phyloP scores from a whole-genome alignment of 2,888 invertebrate genomes.

The Synergus itoensis region DNA sequence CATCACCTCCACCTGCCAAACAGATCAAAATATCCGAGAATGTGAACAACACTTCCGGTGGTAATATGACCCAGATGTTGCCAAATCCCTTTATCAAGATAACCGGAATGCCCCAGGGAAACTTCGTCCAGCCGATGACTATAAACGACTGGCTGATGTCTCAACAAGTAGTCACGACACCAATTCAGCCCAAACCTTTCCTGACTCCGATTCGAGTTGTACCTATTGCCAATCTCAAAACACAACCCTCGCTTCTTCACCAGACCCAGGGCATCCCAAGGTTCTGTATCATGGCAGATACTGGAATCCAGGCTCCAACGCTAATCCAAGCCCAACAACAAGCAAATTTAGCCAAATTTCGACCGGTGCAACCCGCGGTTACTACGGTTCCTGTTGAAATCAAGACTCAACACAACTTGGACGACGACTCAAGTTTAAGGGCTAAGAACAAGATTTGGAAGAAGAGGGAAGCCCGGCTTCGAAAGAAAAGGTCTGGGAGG shows the following conservation, averaged over 20 bases:
- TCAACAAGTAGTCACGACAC: slow-evolving; percentile 53
- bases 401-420: background rate
- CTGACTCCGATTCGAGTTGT: slow-evolving; percentile 71
- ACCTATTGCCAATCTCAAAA: slow-evolving; percentile 71
- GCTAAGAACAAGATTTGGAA: slow-evolving; percentile 39
- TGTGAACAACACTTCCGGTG: slow-evolving; percentile 14
- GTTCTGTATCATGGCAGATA: slow-evolving; percentile 72
- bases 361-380: slow-evolving; percentile 45
- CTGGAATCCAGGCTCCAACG: slow-evolving; percentile 39
- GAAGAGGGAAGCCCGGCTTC: slow-evolving; percentile 44
- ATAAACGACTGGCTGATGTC: slow-evolving; percentile 60
- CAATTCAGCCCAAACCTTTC: slow-evolving; percentile 63
- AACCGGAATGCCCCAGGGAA: slow-evolving; percentile 49
- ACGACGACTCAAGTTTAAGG: background rate
- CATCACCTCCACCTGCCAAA: slow-evolving; percentile 29
- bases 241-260: slow-evolving; percentile 70
- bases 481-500: slow-evolving; percentile 55
- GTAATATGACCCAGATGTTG: slow-evolving; percentile 24
- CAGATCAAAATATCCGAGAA: slow-evolving; percentile 44
- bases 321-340: slow-evolving; percentile 47
- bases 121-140: slow-evolving; percentile 55
- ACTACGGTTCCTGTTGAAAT: background rate
- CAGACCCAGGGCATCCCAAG: slow-evolving; percentile 72
- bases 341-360: slow-evolving; percentile 53
- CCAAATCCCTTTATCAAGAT: slow-evolving; percentile 49